A percentile compares a stretch with the other conserved stretches of the same genome.
These are phyloP conservation scores for Vombatus ursinus DNA, from an alignment of 2,113 vertebrate species.

Conservation along the genomic window DNA sequence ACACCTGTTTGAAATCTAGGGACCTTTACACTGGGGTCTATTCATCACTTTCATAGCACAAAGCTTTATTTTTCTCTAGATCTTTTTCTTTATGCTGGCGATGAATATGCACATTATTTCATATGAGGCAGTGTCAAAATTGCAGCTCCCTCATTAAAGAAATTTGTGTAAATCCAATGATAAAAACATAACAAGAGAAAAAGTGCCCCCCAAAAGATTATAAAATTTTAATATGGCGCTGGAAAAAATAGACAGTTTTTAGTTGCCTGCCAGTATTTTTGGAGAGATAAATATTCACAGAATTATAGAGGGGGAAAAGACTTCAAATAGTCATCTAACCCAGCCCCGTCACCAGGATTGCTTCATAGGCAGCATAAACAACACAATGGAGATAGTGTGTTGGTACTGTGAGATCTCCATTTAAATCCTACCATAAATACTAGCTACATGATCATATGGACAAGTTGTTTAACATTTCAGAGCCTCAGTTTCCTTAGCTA, in stretches of 20 bases:
- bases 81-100: background rate
- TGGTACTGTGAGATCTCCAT: background rate
- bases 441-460: slow-evolving; percentile 18
- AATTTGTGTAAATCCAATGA: slow-evolving; percentile 24
- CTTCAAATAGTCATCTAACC: background rate
- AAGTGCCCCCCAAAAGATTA: background rate
- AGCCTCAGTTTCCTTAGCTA: slow-evolving; percentile 23
- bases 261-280: background rate
- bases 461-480: slow-evolving; percentile 56
- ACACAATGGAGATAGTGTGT: background rate
- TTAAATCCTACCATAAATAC: slow-evolving; percentile 41
- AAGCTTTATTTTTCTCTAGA: background rate
- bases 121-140: slow-evolving; percentile 45
- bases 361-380: background rate
- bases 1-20: background rate
- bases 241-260: background rate
- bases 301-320: slow-evolving; percentile 1
- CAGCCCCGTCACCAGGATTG: slow-evolving; percentile 42
- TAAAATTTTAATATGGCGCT: background rate
- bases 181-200: slow-evolving; percentile 35
- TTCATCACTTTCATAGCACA: background rate
- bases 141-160: slow-evolving; percentile 31
- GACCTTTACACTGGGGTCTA: background rate
- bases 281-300: slow-evolving; percentile 20
- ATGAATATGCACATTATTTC: slow-evolving; percentile 35